Evolutionary conservation across 2,888 invertebrate genomes (phyloP).

Genomic region (Macaria notata): DNA sequence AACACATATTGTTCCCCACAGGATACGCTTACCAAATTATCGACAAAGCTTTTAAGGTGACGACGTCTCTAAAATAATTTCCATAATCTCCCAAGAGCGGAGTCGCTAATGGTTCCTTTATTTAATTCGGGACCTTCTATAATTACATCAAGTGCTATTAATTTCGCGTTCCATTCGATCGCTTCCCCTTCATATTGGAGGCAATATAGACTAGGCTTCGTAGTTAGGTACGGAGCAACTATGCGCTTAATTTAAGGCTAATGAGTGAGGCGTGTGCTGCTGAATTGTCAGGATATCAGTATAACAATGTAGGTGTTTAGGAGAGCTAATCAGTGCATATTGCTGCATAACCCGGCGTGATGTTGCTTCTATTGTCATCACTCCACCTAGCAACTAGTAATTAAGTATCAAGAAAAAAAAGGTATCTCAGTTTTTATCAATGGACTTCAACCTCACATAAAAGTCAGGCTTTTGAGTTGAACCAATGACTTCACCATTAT

Average conservation of each 20-base stretch:
- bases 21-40: slow-evolving; percentile 38
- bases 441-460: no score
- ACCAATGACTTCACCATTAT: slow-evolving; percentile 7
- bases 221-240: slow-evolving; percentile 3
- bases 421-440: no score
- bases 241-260: slow-evolving; percentile 12
- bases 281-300: neutral
- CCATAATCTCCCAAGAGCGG: slow-evolving; percentile 52
- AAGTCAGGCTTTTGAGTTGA: neutral
- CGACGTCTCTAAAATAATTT: slow-evolving; percentile 57
- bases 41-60: slow-evolving; percentile 57
- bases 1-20: slow-evolving; percentile 9
- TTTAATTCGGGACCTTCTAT: slow-evolving; percentile 59
- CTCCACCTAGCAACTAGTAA: no score
- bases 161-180: slow-evolving; percentile 65
- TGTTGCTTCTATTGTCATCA: no score
- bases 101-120: slow-evolving; percentile 63
- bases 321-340: neutral
- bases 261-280: neutral
- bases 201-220: slow-evolving; percentile 31
- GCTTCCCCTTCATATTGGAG: slow-evolving; percentile 49
- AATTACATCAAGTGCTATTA: slow-evolving; percentile 73
- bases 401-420: no score
- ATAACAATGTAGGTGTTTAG: neutral
- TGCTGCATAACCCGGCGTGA: neutral